Base-by-base conservation (phyloP, 2,113 vertebrate species). In the Cryptotis parvus region DNA sequence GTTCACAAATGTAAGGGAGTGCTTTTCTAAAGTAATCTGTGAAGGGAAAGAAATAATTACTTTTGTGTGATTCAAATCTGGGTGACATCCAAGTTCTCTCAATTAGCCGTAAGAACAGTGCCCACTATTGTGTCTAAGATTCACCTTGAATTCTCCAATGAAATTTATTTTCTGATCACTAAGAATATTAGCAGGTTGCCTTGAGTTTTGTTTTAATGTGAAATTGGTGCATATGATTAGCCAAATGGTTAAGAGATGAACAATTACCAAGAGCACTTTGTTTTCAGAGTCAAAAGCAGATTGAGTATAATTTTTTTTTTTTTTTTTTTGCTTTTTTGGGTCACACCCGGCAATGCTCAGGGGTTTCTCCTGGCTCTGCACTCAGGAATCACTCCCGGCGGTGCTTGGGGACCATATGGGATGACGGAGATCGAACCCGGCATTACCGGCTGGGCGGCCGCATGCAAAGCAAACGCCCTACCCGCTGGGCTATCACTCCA, bases 21-120 rank as follows among this genome's bases (percentile, higher is more conserved):
- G 70, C 91, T 97, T 96, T 92, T 97, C 90, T 84, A 90, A 94
- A 94, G 95, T 95, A 94, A 97, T 97, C 94, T 96, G 89, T 89
- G 94, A 96, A 95, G 96, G 95, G 84, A 70, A 94, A 87, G 78
- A 74, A 93, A 91, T 96, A 96, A 97, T 96, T 92, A 94, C 80
- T 95, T 95, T 91, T 96, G 93, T 96, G 90, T 85, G 95, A 97
- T 92, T 80, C 93, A 72, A 75, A 83, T 68, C 86, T 90, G 79
- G 83, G 61, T 52, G 41, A 31, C 80, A 63, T 83, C 91, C 91
- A 91, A 92, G 68, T 91, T 69, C 63, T 39, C 45, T 39, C 89
- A 93, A 29, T 94, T 96, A 96, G 27, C 92, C 90, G 58, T 85
- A 94, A 96, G 96, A 96, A 91, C 91, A 96, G 85, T 75, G 94